A percentile compares a stretch with the other conserved stretches of the same genome.
These are phyloP conservation scores for Clamator glandarius DNA, from an alignment of 2,797 vertebrate genomes.

Conservation along the genomic window DNA sequence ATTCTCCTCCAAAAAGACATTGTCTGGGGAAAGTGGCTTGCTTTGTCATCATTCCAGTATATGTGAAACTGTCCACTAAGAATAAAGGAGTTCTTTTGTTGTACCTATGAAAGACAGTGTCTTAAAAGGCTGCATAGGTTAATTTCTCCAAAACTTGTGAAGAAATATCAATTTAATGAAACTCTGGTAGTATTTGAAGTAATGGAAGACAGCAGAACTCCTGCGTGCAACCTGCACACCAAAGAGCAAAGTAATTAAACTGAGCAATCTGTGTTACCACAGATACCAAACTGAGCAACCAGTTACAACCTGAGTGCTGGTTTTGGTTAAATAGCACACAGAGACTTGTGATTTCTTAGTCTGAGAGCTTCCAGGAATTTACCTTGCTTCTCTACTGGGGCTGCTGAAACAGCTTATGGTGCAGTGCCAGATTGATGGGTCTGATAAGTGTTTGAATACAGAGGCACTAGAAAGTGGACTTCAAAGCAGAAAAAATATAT, in stretches of 20 bases:
- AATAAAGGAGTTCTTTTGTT: not conserved
- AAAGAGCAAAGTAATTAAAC: constrained; percentile 25
- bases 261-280: not conserved
- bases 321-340: constrained; percentile 19
- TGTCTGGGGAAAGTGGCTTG: not conserved
- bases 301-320: constrained; percentile 45
- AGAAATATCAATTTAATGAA: not conserved
- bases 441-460: not conserved
- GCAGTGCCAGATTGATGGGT: not conserved
- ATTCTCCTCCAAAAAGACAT: not conserved
- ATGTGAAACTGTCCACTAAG: not conserved
- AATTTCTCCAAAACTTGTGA: not conserved
- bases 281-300: not conserved
- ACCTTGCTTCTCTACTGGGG: not conserved
- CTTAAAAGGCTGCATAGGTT: not conserved
- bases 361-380: not conserved
- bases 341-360: not conserved
- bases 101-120: not conserved
- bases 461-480: not conserved
- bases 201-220: not conserved
- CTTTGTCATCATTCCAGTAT: fast-evolving
- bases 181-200: not conserved
- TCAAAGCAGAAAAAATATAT: not conserved
- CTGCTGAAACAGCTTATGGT: fast-evolving
- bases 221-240: not conserved